Evolutionary conservation across 2,888 invertebrate genomes (phyloP).

Genomic region (Blera fallax): DNA sequence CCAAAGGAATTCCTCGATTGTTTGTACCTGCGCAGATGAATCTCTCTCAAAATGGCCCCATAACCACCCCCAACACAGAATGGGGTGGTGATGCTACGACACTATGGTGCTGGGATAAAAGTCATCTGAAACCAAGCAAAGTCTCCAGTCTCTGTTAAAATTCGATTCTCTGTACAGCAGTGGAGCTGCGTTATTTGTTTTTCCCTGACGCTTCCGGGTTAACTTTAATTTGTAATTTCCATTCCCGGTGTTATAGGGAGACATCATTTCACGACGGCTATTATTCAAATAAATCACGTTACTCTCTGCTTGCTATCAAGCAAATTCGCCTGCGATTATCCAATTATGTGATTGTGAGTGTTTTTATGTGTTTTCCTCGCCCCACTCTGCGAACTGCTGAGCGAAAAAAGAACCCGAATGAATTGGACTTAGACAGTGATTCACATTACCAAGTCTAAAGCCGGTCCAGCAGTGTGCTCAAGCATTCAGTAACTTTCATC

Average conservation of each 20-base stretch:
- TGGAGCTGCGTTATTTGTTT: neutral
- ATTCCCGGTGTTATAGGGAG: neutral
- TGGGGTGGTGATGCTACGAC: conserved; percentile 27
- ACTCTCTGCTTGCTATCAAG: neutral
- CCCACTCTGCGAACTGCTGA: neutral
- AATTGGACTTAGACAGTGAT: conserved; percentile 1
- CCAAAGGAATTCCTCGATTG: conserved; percentile 41
- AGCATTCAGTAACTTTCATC: neutral
- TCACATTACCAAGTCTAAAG: conserved; percentile 25
- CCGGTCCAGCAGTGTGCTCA: conserved; percentile 31
- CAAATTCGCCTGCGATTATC: conserved; percentile 66
- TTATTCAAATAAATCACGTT: neutral
- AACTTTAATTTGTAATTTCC: conserved; percentile 23
- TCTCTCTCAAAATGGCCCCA: conserved; percentile 33
- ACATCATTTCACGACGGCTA: too few relatives aligned
- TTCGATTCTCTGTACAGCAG: conserved; percentile 49
- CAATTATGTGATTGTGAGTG: conserved; percentile 51
- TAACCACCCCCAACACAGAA: conserved; percentile 50
- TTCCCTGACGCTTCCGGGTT: conserved; percentile 32
- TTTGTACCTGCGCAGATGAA: conserved; percentile 64
- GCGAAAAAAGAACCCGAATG: conserved; percentile 15
- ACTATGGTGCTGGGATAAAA: conserved; percentile 49
- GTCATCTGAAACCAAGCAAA: conserved; percentile 28
- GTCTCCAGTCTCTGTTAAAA: conserved; percentile 62
- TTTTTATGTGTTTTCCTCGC: conserved; percentile 37